Conservation (phyloP, 2,888 invertebrate genomes). For the Caenorhabditis sulstoni region DNA sequence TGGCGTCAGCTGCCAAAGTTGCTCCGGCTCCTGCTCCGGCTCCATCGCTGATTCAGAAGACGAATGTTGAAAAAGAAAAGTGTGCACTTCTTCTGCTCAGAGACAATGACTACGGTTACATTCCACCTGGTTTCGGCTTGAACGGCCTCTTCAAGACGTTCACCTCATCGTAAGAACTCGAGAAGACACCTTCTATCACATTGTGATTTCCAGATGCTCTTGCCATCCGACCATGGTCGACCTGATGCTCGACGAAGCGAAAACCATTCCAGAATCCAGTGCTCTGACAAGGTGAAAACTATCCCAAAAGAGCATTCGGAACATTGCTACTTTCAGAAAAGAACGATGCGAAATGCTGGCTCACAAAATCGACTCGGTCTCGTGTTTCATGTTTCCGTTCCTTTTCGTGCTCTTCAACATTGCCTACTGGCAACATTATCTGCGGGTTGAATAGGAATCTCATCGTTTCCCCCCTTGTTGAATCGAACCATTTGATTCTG, state of each 20-base stretch:
- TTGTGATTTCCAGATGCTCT: slow-evolving; percentile 28
- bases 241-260: slow-evolving; percentile 58
- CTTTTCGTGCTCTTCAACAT: slow-evolving; percentile 81
- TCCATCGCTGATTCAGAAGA: no score
- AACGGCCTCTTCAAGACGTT: slow-evolving; percentile 65
- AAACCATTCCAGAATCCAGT: slow-evolving; percentile 38
- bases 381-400: slow-evolving; percentile 76
- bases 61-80: slow-evolving; percentile 63
- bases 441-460: slow-evolving; percentile 49
- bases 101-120: slow-evolving; percentile 80
- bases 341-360: slow-evolving; percentile 74
- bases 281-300: no score
- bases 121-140: slow-evolving; percentile 77
- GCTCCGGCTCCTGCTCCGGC: slow-evolving; percentile 14
- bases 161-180: slow-evolving; percentile 17
- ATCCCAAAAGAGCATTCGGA: no score
- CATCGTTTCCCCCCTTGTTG: no score
- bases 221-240: slow-evolving; percentile 63
- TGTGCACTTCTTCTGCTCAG: slow-evolving; percentile 63
- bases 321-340: slow-evolving; percentile 63
- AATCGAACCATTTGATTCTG: no score
- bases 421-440: slow-evolving; percentile 82
- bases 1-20: slow-evolving; percentile 24
- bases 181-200: no score
- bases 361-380: slow-evolving; percentile 76